Conservation (phyloP, 2,797 vertebrate species). For the Bufotes viridis region DNA sequence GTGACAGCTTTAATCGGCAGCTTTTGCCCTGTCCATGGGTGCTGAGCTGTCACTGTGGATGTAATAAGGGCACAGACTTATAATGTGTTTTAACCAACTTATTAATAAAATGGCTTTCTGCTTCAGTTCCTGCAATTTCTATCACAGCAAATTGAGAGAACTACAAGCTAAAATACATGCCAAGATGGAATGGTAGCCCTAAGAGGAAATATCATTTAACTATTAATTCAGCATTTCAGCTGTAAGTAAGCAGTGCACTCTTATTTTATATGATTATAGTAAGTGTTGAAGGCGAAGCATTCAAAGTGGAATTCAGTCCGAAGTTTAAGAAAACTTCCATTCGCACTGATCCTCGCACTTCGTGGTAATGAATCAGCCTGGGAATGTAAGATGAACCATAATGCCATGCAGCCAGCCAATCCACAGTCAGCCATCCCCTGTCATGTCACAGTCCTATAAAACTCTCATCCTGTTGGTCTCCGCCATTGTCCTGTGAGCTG, state of each 20-base stretch:
- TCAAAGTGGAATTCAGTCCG: too few species aligned
- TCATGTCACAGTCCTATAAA: too few species aligned
- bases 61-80: constrained; percentile 44
- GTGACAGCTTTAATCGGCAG: constrained; percentile 56
- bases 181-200: not conserved
- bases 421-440: too few species aligned
- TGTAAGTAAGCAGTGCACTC: not conserved
- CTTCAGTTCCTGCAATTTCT: constrained; percentile 14
- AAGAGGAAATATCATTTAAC: not conserved
- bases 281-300: not conserved
- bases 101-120: constrained; percentile 47
- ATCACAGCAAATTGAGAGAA: constrained; percentile 23
- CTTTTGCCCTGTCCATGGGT: constrained; percentile 48
- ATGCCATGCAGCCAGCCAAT: too few species aligned
- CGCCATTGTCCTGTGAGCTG: too few species aligned
- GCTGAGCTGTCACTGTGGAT: constrained; percentile 48
- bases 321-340: too few species aligned
- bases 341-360: too few species aligned
- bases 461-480: too few species aligned
- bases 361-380: too few species aligned
- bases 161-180: constrained; percentile 12
- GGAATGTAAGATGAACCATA: too few species aligned
- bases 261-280: not conserved
- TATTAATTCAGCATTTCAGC: not conserved
- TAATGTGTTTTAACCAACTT: constrained; percentile 51